A percentile compares a stretch with the other conserved stretches of the same genome.
Evolutionary conservation across 1,140 invertebrate genomes (phyloP).

Genomic region (Maniola jurtina): DNA sequence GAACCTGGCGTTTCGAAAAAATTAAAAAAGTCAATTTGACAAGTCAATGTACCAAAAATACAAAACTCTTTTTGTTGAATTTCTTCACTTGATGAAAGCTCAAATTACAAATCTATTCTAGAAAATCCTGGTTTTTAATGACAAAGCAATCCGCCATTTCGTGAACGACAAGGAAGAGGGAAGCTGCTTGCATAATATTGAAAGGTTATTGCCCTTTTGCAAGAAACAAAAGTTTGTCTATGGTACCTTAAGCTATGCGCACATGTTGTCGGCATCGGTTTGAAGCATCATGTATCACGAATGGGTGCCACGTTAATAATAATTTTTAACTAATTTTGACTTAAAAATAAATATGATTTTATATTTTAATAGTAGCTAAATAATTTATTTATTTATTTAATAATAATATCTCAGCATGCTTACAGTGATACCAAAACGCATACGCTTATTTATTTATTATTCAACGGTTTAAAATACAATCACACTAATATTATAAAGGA

Average conservation of each 20-base stretch:
- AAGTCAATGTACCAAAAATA: constrained; percentile 4
- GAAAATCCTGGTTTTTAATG: background rate
- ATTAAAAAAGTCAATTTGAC: constrained; percentile 37
- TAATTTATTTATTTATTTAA: no score
- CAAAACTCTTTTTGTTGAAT: background rate
- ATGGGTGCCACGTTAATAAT: no score
- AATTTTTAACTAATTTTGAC: no score
- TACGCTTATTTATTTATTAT: no score
- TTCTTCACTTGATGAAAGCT: background rate
- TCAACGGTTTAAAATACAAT: no score
- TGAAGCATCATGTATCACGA: no score
- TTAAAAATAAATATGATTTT: no score
- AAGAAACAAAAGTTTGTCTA: background rate
- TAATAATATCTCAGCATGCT: no score
- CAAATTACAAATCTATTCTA: background rate
- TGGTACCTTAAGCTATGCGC: background rate
- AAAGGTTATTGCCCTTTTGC: constrained; percentile 9
- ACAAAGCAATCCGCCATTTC: constrained; percentile 27
- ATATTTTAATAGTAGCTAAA: no score
- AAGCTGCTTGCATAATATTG: constrained; percentile 10
- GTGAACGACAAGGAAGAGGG: constrained; percentile 12
- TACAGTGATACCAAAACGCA: no score
- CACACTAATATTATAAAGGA: no score
- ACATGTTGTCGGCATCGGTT: background rate
- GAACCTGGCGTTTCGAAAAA: constrained; percentile 31